Percentiles rank a stretch among this genome's conserved stretches.
Conservation (phyloP, 2,113 vertebrate genomes). For the zebrafish (Danio rerio) region DNA sequence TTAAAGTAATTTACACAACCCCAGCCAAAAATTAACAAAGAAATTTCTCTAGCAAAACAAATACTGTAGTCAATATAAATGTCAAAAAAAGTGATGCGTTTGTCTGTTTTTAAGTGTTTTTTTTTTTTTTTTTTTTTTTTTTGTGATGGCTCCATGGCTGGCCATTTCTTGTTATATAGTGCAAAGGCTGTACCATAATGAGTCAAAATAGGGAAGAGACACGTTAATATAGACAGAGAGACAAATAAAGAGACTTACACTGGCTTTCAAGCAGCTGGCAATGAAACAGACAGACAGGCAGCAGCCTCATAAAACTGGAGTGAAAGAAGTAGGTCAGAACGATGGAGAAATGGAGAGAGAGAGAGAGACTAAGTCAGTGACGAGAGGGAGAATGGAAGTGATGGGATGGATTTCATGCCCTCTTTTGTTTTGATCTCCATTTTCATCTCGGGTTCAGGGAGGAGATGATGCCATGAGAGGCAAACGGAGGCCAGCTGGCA, state of each 20-base stretch:
- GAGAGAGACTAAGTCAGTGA: constrained; percentile 25
- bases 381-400: constrained; percentile 51
- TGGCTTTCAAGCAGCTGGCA: constrained; percentile 38
- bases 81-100: too few relatives aligned
- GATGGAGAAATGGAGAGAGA: constrained; percentile 25
- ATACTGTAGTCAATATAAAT: too few relatives aligned
- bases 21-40: too few relatives aligned
- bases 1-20: too few relatives aligned
- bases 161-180: constrained; percentile 8
- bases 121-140: too few relatives aligned
- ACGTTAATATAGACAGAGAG: constrained; percentile 15
- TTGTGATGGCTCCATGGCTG: constrained; percentile 26
- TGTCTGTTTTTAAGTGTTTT: too few relatives aligned
- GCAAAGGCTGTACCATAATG: not conserved
- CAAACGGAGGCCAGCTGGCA: constrained; percentile 44
- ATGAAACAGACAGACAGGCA: constrained; percentile 37
- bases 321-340: constrained; percentile 57
- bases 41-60: too few relatives aligned
- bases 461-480: constrained; percentile 47
- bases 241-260: constrained; percentile 11
- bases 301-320: constrained; percentile 45
- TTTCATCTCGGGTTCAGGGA: constrained; percentile 37
- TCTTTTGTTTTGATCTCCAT: constrained; percentile 45
- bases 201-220: not conserved
- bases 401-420: constrained; percentile 38